Conservation (phyloP, 2,797 vertebrate genomes). For the Anabacerthia variegaticeps region DNA sequence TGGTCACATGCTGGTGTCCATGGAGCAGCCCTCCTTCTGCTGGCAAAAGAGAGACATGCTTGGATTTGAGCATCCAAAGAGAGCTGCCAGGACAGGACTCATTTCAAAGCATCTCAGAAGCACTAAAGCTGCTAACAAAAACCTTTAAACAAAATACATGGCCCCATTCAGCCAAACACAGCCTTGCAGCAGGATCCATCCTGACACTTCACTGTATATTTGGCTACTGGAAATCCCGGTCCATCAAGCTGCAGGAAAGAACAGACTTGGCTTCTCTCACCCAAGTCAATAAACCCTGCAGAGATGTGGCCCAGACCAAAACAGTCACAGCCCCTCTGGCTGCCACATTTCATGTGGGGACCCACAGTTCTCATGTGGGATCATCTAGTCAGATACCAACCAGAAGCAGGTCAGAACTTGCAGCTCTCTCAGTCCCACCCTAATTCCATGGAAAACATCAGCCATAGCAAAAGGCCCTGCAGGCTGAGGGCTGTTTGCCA, state of each 20-base stretch:
- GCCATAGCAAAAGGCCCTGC: neutral
- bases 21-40: neutral
- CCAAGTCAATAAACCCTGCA: neutral
- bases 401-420: neutral
- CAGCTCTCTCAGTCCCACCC: neutral
- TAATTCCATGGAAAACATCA: neutral
- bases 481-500: neutral
- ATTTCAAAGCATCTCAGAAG: neutral
- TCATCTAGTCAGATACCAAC: neutral
- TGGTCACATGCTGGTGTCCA: fast-evolving
- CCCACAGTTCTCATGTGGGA: neutral
- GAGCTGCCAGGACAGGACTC: neutral
- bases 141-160: neutral
- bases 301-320: neutral
- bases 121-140: neutral
- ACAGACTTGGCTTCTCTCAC: neutral
- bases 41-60: neutral
- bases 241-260: neutral
- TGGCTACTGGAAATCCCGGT: neutral
- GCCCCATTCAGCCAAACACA: neutral
- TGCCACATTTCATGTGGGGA: neutral
- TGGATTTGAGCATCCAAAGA: neutral
- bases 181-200: neutral
- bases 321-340: neutral
- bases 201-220: neutral